A percentile compares a stretch with the other conserved stretches of the same genome.
These are phyloP conservation scores for Calliphora vicina DNA, from an alignment of 1,140 invertebrate genomes.

Conservation along the genomic window DNA sequence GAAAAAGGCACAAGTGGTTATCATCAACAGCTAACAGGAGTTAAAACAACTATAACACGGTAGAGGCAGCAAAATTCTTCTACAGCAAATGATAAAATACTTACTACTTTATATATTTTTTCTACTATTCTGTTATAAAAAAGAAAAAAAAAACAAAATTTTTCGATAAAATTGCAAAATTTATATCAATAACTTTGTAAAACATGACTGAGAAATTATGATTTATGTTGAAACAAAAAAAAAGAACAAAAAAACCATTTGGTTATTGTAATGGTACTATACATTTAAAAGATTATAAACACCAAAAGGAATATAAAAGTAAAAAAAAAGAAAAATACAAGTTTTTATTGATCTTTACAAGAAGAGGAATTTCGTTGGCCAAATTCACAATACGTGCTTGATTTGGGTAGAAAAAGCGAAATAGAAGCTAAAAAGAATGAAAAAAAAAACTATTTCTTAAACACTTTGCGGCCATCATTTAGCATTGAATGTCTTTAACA, in stretches of 20 bases:
- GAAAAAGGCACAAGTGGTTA: constrained; percentile 7
- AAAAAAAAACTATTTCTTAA: background rate
- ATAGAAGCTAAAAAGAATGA: background rate
- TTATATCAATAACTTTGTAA: constrained; percentile 30
- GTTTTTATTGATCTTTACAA: background rate
- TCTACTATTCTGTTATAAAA: background rate
- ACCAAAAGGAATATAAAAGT: background rate
- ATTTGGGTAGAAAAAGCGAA: background rate
- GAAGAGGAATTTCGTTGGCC: background rate
- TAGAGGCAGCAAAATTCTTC: too few species aligned
- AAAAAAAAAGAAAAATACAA: background rate
- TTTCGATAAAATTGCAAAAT: constrained; percentile 2
- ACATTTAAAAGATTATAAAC: constrained; percentile 14
- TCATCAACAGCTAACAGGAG: background rate
- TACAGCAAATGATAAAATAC: background rate
- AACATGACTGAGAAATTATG: constrained; percentile 22
- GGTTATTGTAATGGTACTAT: constrained; percentile 2
- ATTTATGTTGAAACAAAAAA: constrained; percentile 24
- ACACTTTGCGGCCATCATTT: constrained; percentile 10
- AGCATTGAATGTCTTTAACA: constrained; percentile 23
- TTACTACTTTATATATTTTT: background rate
- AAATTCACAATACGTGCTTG: constrained; percentile 1
- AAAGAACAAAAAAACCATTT: background rate
- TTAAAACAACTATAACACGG: background rate
- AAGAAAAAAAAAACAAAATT: background rate